Base-by-base conservation (phyloP, 2,113 vertebrate species). In the Zootoca vivipara region DNA sequence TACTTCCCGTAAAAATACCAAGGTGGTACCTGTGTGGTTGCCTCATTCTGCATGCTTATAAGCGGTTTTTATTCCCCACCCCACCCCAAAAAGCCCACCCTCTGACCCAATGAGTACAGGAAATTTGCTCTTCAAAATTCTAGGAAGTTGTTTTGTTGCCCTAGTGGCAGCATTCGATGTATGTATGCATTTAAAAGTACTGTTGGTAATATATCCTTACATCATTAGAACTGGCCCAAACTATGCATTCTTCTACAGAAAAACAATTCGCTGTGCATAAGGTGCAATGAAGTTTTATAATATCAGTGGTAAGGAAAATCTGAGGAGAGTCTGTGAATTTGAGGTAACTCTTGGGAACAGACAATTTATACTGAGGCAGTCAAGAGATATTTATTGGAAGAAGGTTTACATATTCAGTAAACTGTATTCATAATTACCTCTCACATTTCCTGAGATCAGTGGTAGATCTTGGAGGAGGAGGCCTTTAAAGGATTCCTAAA, bases 371-470 rank as follows among this genome's bases (percentile, higher is more conserved):
- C 30, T 56, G 30, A 56, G 28, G 52, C 33, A 40, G 38, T 42
- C 40, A 52, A 46, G 42, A 28, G 58, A 52, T 16, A 86, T 78
- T 65, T 65, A 64, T 72, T 83, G 40, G 73, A 52, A 85, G 62
- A 22, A 62, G 70, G 83, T 38, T 85, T 46, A 74, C 70, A 64
- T 77, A 77, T 40, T 85, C 56, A 73, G 69, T 69, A 85, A 74
- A 67, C 64, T 35, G 70, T 67, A 52, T 42, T 78, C 38, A 78
- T 78, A 85, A 85, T 65, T 78, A 85, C 74, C 58, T 85, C 58
- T 65, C 28, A 58, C 58, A 85, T 78, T 78, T 85, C 84, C 74
- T 78, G 84, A 78, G 70, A 56, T 74, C 83, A 85, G 58, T 85
- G 75, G 58, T 65, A 85, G 84, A 85, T 78, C 10, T 38, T 65